Percentiles rank a stretch among this genome's conserved stretches.
These are phyloP conservation scores for Hybos culiciformis DNA, from an alignment of 2,888 invertebrate species.

Conservation along the genomic window DNA sequence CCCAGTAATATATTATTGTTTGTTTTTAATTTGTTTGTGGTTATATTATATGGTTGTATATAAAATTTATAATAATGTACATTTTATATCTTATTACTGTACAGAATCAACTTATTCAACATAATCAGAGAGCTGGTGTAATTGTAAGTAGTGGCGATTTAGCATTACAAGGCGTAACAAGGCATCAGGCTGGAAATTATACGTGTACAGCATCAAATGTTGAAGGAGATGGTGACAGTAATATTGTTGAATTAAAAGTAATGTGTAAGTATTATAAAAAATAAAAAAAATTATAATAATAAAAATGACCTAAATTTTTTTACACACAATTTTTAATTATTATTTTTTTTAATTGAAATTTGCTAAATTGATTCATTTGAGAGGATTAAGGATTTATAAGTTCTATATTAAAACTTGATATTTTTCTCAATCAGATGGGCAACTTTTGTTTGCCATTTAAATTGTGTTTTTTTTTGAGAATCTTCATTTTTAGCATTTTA, in stretches of 20 bases:
- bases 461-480: too few relatives aligned
- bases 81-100: conserved; percentile 19
- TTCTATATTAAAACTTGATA: background rate
- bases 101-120: conserved; percentile 72
- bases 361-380: too few relatives aligned
- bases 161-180: conserved; percentile 65
- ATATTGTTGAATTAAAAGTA: conserved; percentile 65
- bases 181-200: conserved; percentile 74
- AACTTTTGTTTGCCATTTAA: too few relatives aligned
- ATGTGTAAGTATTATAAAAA: conserved; percentile 62
- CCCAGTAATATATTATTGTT: conserved; percentile 4
- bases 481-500: too few relatives aligned
- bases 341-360: too few relatives aligned
- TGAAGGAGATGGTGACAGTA: conserved; percentile 79
- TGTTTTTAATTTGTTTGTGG: too few relatives aligned
- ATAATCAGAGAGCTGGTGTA: conserved; percentile 74
- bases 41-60: too few relatives aligned
- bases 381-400: too few relatives aligned
- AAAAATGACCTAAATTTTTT: background rate
- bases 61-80: too few relatives aligned
- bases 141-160: conserved; percentile 73
- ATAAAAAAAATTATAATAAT: background rate
- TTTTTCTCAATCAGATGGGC: too few relatives aligned
- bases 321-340: too few relatives aligned
- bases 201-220: conserved; percentile 82